Base-by-base conservation (phyloP, 23 tunicate species). In the Ciona savignyi region DNA sequence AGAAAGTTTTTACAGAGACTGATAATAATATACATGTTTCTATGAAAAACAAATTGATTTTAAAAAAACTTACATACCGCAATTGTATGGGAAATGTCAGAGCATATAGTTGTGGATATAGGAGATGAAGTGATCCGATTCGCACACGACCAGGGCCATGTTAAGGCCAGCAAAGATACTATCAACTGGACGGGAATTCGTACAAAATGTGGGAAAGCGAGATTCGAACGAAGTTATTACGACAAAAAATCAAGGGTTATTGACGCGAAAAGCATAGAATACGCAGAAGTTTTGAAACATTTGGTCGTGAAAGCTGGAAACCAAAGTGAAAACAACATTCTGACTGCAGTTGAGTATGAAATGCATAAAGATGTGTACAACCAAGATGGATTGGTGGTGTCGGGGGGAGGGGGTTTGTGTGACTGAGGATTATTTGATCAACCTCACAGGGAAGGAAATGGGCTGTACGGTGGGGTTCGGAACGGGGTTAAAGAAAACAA, bases 71-170 rank as follows among this genome's bases (percentile, higher is more conserved):
- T n/a, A n/a, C n/a, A n/a, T n/a, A n/a, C n/a, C n/a, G n/a, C n/a
- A n/a, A n/a, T n/a, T n/a, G n/a, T n/a, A n/a, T 42, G 9, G 15
- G 11, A 42, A 42, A 72, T 51, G 77, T 32, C 35, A 22, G 32
- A 72, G 4, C 21, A 35, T 2, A 32, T 1, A 1, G 77, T 71
- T n/a, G 63, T 83, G 20, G 82, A 83, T 48, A 64, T 83, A 25
- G 73, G 77, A 1, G 82, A 83, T 34, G 82, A 83, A 48, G 82
- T 83, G 29, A 71, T 83, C 0, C 61, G 77, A 0, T 83, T 70
- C 32, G 89, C 89, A 1, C 77, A 83, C 32, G 89, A 77, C 21
- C 89, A 83, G 65, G 89, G 89, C 9, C 89, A 83, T 32, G 70
- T 70, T 9, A 83, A 77, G 63, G 81, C 82, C 27, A 76, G 61